Evolutionary conservation across 2,888 invertebrate species (phyloP).

Genomic region (Drosophila anomalata): DNA sequence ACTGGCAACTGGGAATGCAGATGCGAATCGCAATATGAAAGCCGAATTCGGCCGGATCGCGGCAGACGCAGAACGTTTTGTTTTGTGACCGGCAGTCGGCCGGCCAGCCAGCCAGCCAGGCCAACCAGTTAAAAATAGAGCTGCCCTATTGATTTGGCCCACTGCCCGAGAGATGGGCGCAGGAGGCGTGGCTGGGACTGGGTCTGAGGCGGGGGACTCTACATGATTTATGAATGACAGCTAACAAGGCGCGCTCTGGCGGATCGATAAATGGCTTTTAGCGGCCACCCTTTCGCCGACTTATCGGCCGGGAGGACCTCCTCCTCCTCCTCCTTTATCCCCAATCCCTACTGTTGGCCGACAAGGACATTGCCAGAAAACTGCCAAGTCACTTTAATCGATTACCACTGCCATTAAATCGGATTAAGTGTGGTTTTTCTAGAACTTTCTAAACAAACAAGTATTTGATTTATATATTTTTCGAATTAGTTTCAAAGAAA

Average conservation of each 20-base stretch:
- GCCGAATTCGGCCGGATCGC: slow-evolving; percentile 67
- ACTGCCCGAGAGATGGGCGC: slow-evolving; percentile 53
- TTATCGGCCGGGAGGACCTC: not conserved
- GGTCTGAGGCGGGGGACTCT: not conserved
- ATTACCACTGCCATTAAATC: slow-evolving; percentile 52
- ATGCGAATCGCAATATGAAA: slow-evolving; percentile 48
- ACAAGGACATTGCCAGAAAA: slow-evolving; percentile 41
- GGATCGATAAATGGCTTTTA: slow-evolving; percentile 37
- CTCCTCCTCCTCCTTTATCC: not conserved
- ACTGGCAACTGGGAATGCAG: slow-evolving; percentile 49
- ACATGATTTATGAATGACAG: slow-evolving; percentile 54
- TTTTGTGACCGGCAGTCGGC: slow-evolving; percentile 3
- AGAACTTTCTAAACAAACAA: not conserved
- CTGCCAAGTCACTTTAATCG: slow-evolving; percentile 45
- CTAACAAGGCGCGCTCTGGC: slow-evolving; percentile 46
- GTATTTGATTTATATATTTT: too few relatives aligned
- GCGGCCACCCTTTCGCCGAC: slow-evolving; percentile 8
- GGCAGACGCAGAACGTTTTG: slow-evolving; percentile 32
- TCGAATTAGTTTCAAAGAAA: too few relatives aligned
- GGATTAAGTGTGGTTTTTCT: slow-evolving; percentile 8
- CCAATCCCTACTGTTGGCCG: not conserved
- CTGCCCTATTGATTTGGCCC: slow-evolving; percentile 67
- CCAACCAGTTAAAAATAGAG: slow-evolving; percentile 34
- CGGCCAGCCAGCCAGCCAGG: not conserved
- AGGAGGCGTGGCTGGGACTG: not conserved